Conservation (phyloP, 2,797 vertebrate genomes). For the Platalea minor region DNA sequence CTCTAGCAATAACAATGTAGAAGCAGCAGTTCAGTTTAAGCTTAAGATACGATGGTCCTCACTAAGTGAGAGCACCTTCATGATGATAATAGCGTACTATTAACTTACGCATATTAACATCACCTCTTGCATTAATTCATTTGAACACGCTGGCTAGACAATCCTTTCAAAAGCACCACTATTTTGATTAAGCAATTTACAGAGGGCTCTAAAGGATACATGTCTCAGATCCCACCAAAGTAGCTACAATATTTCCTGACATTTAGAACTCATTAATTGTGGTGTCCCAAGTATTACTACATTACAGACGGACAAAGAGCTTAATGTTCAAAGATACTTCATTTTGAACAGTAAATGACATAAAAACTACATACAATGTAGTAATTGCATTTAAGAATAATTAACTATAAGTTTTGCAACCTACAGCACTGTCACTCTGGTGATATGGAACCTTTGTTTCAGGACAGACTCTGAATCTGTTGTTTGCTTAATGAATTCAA, state of each 20-base stretch:
- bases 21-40: neutral
- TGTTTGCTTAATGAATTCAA: constrained; percentile 12
- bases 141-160: neutral
- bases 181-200: neutral
- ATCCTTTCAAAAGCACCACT: neutral
- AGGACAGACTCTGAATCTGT: neutral
- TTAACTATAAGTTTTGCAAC: neutral
- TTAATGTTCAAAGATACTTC: no score
- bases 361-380: neutral
- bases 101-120: neutral
- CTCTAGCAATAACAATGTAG: neutral
- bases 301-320: neutral
- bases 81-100: neutral
- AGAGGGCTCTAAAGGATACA: neutral
- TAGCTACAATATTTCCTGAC: neutral
- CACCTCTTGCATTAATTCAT: neutral
- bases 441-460: neutral
- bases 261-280: neutral
- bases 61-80: neutral
- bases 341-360: neutral
- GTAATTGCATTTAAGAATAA: neutral
- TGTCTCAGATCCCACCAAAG: neutral
- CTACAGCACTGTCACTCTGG: neutral
- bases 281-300: neutral
- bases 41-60: neutral